Evolutionary conservation across 2,797 vertebrate species (phyloP), one percentile per base, ranked within the genome.

Genomic region (Sebastes iracundus): DNA sequence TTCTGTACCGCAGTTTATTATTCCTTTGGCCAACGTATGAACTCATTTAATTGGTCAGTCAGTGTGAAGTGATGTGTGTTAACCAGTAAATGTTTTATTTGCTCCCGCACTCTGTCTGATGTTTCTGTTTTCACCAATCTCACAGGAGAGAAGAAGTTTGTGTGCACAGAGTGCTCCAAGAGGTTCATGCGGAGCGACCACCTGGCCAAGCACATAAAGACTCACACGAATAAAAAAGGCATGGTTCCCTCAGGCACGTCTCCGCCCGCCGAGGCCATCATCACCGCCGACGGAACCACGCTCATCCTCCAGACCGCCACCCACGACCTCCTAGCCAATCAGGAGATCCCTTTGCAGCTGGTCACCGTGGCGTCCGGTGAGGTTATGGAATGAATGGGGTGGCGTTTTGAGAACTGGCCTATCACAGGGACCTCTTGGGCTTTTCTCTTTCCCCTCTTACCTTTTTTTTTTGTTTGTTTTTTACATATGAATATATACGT

Each of bases 121-220:
- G 14, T 42, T 10, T 35, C 3, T 25, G 10, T 42, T 7, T 66
- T 67, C 20, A 1, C 0, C 78, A 28, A 3, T 16, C 28, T 56
- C 65, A 70, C 95, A 99, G 99, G 99, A 88, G 99, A 99, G 95
- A 99, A 99, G 97, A 99, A 99, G 94, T 99, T 99, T 90, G 97
- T 99, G 95, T 99, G 98, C 95, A 96, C 95, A 11, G 98, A 99
- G 94, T 99, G 99, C 95, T 98, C 98, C 82, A 99, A 99, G 94
- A 96, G 98, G 92, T 99, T 99, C 93, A 99, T 99, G 98, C 96
- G 99, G 90, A 99, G 99, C 92, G 98, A 99, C 93, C 99, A 99
- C 92, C 97, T 99, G 97, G 98, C 98, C 97, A 99, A 99, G 97
- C 99, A 99, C 94, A 99, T 99, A 97, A 99, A 99, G 97, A 99